phyloP scores from a whole-genome alignment of 2,888 invertebrate genomes.

The Odontomyia ornata region DNA sequence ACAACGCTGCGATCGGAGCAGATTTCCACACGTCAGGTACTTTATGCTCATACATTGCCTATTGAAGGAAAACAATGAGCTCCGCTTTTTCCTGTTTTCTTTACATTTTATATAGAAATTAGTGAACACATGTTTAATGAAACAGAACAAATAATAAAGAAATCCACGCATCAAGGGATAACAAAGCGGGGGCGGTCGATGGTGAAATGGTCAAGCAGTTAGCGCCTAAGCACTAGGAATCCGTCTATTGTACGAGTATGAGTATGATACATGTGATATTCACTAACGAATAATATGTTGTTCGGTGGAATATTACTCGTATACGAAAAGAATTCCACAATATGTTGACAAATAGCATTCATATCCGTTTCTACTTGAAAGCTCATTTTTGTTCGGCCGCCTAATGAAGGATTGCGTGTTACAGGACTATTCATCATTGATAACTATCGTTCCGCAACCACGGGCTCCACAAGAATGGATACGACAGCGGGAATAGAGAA shows the following conservation, averaged over 20 bases:
- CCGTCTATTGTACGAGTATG: too few species aligned
- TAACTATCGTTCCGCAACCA: conserved; percentile 38
- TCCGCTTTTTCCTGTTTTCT: background rate
- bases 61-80: background rate
- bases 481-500: background rate
- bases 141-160: background rate
- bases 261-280: too few species aligned
- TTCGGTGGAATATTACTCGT: background rate
- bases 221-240: too few species aligned
- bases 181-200: background rate
- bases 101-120: too few species aligned
- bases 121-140: too few species aligned
- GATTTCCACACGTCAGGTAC: background rate
- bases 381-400: conserved; percentile 11
- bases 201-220: background rate
- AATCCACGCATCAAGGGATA: background rate
- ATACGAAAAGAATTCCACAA: conserved; percentile 9
- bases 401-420: conserved; percentile 41
- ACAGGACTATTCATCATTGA: conserved; percentile 31
- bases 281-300: too few species aligned
- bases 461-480: background rate
- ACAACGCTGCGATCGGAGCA: background rate
- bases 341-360: conserved; percentile 39
- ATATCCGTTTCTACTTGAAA: conserved; percentile 21
- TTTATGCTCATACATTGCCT: background rate